A percentile compares a stretch with the other conserved stretches of the same genome.
Evolutionary conservation across 2,888 invertebrate species (phyloP).

Genomic region (Unio pictorum): DNA sequence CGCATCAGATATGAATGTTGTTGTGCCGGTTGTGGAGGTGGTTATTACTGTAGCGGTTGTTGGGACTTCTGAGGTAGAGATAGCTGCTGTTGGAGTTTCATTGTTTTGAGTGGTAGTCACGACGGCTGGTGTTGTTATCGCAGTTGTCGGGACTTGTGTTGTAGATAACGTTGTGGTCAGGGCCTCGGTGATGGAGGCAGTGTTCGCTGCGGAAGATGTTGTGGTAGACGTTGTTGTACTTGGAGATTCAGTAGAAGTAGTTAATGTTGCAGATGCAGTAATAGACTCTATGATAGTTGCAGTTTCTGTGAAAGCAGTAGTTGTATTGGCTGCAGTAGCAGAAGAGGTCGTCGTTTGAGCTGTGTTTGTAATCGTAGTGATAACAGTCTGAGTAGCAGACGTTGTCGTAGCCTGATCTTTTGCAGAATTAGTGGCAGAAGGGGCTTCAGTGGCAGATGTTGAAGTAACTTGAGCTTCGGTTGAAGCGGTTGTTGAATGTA

Average conservation of each 20-base stretch:
- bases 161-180: background rate
- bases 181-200: background rate
- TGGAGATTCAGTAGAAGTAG: background rate
- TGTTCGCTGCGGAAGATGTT: slow-evolving; percentile 2
- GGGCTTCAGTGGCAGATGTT: slow-evolving; percentile 6
- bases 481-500: slow-evolving; percentile 3
- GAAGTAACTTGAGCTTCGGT: background rate
- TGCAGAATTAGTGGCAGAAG: slow-evolving; percentile 4
- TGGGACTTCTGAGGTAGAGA: background rate
- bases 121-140: background rate
- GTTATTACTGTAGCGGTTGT: background rate
- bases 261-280: background rate
- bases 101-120: no score
- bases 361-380: background rate
- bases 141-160: background rate
- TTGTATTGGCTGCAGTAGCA: background rate
- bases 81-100: background rate
- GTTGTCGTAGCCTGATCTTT: slow-evolving; percentile 4
- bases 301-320: background rate
- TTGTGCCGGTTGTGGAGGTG: slow-evolving; percentile 1
- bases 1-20: background rate
- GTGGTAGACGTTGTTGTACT: background rate
- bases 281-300: background rate
- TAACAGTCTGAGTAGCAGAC: background rate
- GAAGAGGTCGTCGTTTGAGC: background rate